Base-by-base conservation (phyloP, 2,888 invertebrate genomes). In the Pollenia griseotomentosa region DNA sequence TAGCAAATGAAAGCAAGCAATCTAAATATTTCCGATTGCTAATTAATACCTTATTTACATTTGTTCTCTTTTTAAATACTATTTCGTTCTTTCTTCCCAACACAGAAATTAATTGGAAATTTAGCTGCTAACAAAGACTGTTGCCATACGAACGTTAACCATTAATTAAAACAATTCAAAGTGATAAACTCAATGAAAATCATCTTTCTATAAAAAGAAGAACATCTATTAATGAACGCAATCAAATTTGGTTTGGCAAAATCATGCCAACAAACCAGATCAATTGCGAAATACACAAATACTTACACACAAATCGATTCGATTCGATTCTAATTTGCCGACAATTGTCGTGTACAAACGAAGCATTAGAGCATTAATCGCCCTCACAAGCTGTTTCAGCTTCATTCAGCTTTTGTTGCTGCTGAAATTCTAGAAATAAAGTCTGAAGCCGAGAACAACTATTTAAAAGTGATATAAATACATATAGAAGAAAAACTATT, bases 221-320 rank as follows among this genome's bases (percentile, higher is more conserved):
- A 16, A 33, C 16, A 51, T 63, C 71, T 23, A 70, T 44, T 70
- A 44, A 14, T 80, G 23, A 80, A 63, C 63, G n/a, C 9, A 33
- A 59, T 68, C 10, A 51, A 59, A 77, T 55, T 46, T 68, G 14
- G 57, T 59, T 79, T 53, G 11, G 42, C n/a, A 23, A 65, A 57
- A 68, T 66, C 57, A 68, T 51, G 70, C 42, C 71, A 80, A 2
- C 61, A n/a, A 80, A 63, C 53, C 59, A 79, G 40, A 79, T 79
- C 80, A 80, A 80, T 63, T 71, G 71, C 3, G 14, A 51, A 53
- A 16, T 61, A 63, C 10, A 19, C 42, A 63, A 19, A 19, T 40
- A 70, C 53, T 40, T 33, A 16, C 48, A 61, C 53, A 68, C 33
- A 51, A 51, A 68, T 51, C n/a, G 51, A 53, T 53, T 70, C 11